Evolutionary conservation across 1,140 invertebrate genomes (phyloP), one percentile per base, ranked within the genome.

Genomic region (Halesus radiatus): DNA sequence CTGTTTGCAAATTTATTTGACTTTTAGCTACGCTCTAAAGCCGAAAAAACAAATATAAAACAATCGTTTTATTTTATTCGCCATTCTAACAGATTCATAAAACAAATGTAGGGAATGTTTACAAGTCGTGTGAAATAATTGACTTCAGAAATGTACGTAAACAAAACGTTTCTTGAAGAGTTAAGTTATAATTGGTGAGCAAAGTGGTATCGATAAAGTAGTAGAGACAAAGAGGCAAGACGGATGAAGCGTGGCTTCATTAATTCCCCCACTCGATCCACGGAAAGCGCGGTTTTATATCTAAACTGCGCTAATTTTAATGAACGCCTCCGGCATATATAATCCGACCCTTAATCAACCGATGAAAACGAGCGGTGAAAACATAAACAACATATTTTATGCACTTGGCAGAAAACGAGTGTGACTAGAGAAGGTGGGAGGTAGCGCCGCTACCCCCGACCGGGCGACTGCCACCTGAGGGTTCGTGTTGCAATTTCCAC

Each of bases 401-500:
- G 52, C 72, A 75, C 72, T 75, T 15, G 26, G 26, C 53, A n/a
- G 72, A 29, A 75, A 75, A 75, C 72, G 72, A 20, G 29, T 56
- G 22, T 45, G 37, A 10, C 37, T 45, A 45, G 37, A 45, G 37
- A 3, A 45, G 37, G 37, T 45, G 37, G 37, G 37, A 45, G 37
- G 37, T 13, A 32, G 2, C 26, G 2, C 2, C 5, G 26, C 2
- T 2, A 5, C 2, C 26, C 2, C 26, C 26, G 2, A 7, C 37
- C 37, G 8, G 37, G 8, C 7, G 37, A 8, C 37, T 45, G 37
- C 37, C 37, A 10, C 37, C 37, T 10, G 37, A 10, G 37, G 70
- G 72, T 15, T 75, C 72, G 72, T 58, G 72, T 75, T 75, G 72
- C 72, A 75, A 56, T 58, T 75, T 75, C 70, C 72, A 58, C 22